Evolutionary conservation across 2,888 invertebrate genomes (phyloP).

Genomic region (Coenonympha arcania): DNA sequence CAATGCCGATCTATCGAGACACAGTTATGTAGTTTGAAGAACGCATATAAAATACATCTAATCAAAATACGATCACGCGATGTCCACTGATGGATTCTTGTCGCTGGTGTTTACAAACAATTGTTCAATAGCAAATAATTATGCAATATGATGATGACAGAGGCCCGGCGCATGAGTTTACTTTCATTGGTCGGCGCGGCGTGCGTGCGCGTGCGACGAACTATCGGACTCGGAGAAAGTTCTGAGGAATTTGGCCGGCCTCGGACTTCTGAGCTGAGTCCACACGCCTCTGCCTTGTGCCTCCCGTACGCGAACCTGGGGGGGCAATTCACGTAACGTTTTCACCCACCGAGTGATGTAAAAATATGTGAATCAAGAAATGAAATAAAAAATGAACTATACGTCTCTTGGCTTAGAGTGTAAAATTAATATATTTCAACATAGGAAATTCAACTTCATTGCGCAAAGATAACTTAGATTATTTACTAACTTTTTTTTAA

Average conservation of each 20-base stretch:
- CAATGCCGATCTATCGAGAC: conserved; percentile 5
- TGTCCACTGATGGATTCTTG: conserved; percentile 46
- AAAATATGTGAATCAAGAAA: too few relatives aligned
- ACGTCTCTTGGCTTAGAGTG: too few relatives aligned
- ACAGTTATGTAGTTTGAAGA: conserved; percentile 3
- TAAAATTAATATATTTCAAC: too few relatives aligned
- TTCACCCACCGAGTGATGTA: too few relatives aligned
- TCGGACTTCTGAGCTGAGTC: conserved; percentile 30
- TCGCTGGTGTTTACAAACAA: conserved; percentile 70
- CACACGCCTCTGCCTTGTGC: conserved; percentile 19
- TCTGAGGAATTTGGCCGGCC: conserved; percentile 67
- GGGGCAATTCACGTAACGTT: too few relatives aligned
- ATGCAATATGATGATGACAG: conserved; percentile 68
- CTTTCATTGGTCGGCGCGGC: conserved; percentile 63
- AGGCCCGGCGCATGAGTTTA: conserved; percentile 51
- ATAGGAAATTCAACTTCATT: too few relatives aligned
- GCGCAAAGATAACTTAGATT: too few relatives aligned
- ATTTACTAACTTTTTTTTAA: too few relatives aligned
- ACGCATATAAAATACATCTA: conserved; percentile 29
- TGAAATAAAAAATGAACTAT: too few relatives aligned
- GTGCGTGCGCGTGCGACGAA: conserved; percentile 39
- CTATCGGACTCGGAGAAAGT: conserved; percentile 67
- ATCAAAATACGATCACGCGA: conserved; percentile 61
- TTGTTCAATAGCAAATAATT: conserved; percentile 65
- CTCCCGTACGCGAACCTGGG: conserved; percentile 13